Base-by-base conservation (phyloP, 2,113 vertebrate species). In the Hemiprocne comata region DNA sequence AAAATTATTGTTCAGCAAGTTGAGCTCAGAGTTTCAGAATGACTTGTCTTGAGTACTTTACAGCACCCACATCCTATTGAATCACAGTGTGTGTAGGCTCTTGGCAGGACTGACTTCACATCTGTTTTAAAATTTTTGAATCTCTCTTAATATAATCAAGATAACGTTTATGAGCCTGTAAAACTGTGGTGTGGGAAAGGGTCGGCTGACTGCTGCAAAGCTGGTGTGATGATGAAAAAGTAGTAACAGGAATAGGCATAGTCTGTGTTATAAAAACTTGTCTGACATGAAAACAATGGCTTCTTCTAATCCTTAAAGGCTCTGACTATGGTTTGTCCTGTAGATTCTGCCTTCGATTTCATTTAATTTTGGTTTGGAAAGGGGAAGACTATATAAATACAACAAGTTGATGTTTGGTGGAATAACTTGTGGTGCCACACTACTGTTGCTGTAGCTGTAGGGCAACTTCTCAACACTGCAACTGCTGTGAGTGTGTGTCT, bases 111-210 rank as follows among this genome's bases (percentile, higher is more conserved):
- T 17, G 7, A 73, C 73, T 90, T 92, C 67, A 93, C 89, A 90
- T 83, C 85, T 97, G 94, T 84, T 96, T 94, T 87, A 90, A 79
- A 94, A 91, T 67, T 89, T 95, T 81, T 89, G 71, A 93, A 74
- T 94, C 92, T 92, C 87, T 89, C 81, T 85, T 73, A 89, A 89
- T 96, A 91, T 89, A 93, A 91, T 95, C 89, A 90, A 96, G 87
- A 96, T 93, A 85, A 89, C 88, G 86, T 92, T 96, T 96, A 93
- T 92, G 92, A 97, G 93, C 70, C 89, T 93, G 88, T 89, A 85
- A 95, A 91, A 79, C 91, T 90, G 82, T 78, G 75, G 90, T 78
- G 65, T 96, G 96, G 93, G 92, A 97, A 95, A 92, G 67, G 80
- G 87, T 85, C 44, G 46, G 58, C 44, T 48, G 94, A 87, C 86